phyloP scores from a whole-genome alignment of 2,113 vertebrate species.

The Hiodon tergisus region DNA sequence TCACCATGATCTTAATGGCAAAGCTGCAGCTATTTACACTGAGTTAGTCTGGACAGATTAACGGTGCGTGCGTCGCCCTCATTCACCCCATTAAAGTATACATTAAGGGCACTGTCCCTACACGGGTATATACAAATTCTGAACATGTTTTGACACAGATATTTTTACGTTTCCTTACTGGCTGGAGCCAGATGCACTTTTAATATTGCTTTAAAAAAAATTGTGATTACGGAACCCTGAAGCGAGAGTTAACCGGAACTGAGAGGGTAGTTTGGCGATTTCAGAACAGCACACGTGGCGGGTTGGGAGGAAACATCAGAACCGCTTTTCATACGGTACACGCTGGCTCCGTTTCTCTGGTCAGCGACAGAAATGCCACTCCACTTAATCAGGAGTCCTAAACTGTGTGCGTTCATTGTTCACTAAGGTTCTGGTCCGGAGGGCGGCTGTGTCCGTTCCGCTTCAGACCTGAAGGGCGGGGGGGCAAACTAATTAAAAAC shows the following conservation, averaged over 20 bases:
- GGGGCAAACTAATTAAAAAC: background rate
- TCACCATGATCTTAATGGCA: slow-evolving; percentile 15
- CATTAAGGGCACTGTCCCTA: slow-evolving; percentile 11
- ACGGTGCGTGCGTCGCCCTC: background rate
- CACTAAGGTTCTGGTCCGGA: background rate
- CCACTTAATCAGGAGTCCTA: too few species aligned
- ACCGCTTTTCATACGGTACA: too few species aligned
- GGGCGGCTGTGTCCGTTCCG: slow-evolving; percentile 1
- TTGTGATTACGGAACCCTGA: slow-evolving; percentile 3
- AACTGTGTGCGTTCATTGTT: background rate
- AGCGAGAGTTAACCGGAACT: slow-evolving; percentile 4
- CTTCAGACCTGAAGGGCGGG: background rate
- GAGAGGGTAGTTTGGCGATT: background rate
- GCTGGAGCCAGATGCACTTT: slow-evolving; percentile 1
- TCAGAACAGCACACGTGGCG: slow-evolving; percentile 1
- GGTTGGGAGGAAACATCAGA: background rate
- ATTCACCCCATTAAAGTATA: slow-evolving; percentile 3
- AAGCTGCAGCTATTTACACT: slow-evolving; percentile 5
- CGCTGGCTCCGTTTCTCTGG: too few species aligned
- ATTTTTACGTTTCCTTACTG: slow-evolving; percentile 15
- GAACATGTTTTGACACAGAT: slow-evolving; percentile 17
- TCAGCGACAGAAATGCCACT: too few species aligned
- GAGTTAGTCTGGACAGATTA: slow-evolving; percentile 16
- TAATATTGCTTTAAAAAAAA: slow-evolving; percentile 11
- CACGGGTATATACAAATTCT: slow-evolving; percentile 23